These are phyloP conservation scores for Athetis lepigone DNA, from an alignment of 2,888 invertebrate species.

Conservation along the genomic window DNA sequence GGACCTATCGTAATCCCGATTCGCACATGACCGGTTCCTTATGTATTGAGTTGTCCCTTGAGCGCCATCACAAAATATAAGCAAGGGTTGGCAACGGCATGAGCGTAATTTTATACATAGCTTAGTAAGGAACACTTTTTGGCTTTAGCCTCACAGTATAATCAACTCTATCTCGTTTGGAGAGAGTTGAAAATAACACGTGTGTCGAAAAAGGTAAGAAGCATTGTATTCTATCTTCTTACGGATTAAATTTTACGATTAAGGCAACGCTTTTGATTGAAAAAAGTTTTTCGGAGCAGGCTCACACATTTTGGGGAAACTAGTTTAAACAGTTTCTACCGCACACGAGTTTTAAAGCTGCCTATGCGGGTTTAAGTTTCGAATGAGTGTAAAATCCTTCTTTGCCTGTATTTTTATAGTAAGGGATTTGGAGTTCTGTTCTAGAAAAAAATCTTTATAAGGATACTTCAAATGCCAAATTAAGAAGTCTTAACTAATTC, in stretches of 20 bases:
- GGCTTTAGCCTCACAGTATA: constrained; percentile 10
- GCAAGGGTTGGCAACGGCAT: constrained; percentile 60
- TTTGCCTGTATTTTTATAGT: neutral
- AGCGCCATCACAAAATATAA: constrained; percentile 64
- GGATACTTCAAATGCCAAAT: too few species aligned
- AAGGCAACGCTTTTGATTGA: constrained; percentile 49
- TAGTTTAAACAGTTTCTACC: constrained; percentile 19
- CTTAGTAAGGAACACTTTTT: constrained; percentile 55
- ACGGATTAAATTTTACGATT: constrained; percentile 50
- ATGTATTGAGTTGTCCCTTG: constrained; percentile 67
- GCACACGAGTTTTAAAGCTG: constrained; percentile 11
- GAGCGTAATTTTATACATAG: constrained; percentile 67
- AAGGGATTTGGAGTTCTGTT: neutral
- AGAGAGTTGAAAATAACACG: constrained; percentile 30
- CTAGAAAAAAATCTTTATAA: constrained; percentile 2
- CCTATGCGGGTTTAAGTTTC: neutral
- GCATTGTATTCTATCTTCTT: constrained; percentile 57
- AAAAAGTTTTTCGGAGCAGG: constrained; percentile 32
- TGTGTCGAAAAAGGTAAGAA: constrained; percentile 27
- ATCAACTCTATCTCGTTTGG: constrained; percentile 13
- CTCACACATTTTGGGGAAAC: constrained; percentile 24
- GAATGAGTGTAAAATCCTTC: neutral
- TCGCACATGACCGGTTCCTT: constrained; percentile 67
- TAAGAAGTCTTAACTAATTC: constrained; percentile 17
- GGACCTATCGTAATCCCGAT: constrained; percentile 65